Conservation (phyloP, 1,140 invertebrate species). For the Antheraea pernyi region DNA sequence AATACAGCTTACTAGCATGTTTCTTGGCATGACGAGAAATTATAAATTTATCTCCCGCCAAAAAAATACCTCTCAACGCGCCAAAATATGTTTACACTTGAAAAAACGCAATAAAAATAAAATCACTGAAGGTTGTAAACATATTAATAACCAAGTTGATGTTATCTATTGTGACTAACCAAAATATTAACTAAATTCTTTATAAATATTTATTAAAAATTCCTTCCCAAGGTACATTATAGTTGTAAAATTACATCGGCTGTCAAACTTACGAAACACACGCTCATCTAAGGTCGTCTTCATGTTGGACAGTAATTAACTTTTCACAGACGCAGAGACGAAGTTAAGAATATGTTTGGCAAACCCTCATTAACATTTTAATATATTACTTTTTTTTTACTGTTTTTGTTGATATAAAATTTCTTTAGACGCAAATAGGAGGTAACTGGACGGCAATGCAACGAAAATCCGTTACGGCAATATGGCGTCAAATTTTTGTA, state of each 20-base stretch:
- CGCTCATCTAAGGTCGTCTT: constrained; percentile 34
- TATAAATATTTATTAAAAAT: constrained; percentile 26
- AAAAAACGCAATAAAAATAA: too few relatives aligned
- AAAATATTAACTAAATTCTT: not conserved
- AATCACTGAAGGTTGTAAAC: not conserved
- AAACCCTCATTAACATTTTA: not conserved
- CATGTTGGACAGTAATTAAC: constrained; percentile 48
- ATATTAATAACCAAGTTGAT: not conserved
- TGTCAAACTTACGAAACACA: constrained; percentile 33
- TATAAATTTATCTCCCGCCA: too few relatives aligned
- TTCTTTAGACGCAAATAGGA: too few relatives aligned
- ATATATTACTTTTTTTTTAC: too few relatives aligned
- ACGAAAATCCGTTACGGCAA: too few relatives aligned
- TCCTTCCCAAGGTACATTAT: constrained; percentile 4
- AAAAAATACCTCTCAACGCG: too few relatives aligned
- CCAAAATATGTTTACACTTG: too few relatives aligned
- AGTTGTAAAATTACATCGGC: constrained; percentile 15
- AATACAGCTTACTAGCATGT: too few relatives aligned
- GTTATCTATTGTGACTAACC: constrained; percentile 7
- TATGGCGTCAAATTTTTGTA: too few relatives aligned
- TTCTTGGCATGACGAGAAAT: too few relatives aligned
- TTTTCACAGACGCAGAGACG: constrained; percentile 28
- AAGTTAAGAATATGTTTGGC: not conserved
- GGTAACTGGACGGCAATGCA: too few relatives aligned
- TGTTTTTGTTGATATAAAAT: too few relatives aligned